phyloP scores from a whole-genome alignment of 53 echinoderm and acorn worm species.

The Echinometra lucunter region DNA sequence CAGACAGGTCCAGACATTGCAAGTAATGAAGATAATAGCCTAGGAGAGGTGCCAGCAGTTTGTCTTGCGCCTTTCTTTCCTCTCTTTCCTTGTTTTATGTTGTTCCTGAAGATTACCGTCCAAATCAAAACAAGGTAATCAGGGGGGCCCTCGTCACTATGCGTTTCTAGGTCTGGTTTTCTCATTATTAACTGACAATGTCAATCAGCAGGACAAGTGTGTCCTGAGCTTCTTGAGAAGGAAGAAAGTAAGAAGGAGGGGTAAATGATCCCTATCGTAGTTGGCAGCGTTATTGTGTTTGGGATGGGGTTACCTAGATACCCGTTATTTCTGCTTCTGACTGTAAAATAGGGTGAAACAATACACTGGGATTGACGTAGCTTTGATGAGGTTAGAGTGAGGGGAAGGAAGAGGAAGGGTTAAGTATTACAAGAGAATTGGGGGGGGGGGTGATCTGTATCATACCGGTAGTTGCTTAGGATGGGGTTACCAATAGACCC shows the following conservation, averaged over 20 bases:
- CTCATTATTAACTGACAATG: constrained; percentile 36
- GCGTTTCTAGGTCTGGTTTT: constrained; percentile 24
- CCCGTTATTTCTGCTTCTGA: too few species aligned
- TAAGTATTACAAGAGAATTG: too few species aligned
- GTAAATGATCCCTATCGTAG: neutral
- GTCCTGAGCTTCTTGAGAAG: neutral
- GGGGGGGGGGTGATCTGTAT: too few species aligned
- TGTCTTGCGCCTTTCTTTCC: neutral
- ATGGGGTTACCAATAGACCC: too few species aligned
- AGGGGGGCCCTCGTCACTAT: neutral
- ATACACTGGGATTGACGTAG: too few species aligned
- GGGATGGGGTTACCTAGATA: too few species aligned
- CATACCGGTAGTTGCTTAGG: too few species aligned
- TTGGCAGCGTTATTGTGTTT: neutral
- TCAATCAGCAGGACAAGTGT: constrained; percentile 42
- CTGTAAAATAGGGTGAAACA: too few species aligned
- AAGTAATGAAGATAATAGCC: constrained; percentile 51
- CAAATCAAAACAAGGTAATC: constrained; percentile 64
- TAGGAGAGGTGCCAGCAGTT: constrained; percentile 36
- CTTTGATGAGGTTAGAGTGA: too few species aligned
- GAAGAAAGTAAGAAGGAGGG: neutral
- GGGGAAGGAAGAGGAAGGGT: too few species aligned
- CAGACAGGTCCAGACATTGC: constrained; percentile 48
- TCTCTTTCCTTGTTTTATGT: constrained; percentile 38
- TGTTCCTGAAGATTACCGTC: constrained; percentile 51